Evolutionary conservation across 2,113 vertebrate species (phyloP), one percentile per base, ranked within the genome.

Genomic region (Apteryx mantelli): DNA sequence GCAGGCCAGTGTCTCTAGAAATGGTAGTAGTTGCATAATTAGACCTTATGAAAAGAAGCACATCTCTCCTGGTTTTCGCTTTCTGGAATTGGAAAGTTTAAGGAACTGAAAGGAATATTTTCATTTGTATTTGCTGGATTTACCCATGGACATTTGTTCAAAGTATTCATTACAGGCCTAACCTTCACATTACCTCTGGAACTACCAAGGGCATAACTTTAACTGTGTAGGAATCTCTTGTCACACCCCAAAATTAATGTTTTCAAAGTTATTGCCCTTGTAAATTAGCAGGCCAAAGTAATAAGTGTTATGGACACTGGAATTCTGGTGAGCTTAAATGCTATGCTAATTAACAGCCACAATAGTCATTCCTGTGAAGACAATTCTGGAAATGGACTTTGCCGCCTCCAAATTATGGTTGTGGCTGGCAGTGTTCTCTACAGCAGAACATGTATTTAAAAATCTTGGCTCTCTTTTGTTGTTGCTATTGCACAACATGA

Each of bases 1-100:
- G 60, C 36, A 74, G 89, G 38, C 75, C 82, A 91, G 21, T 91
- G 89, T 92, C 63, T 91, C 84, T 82, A 88, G 86, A 91, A 95
- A 89, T 48, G 95, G 73, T 89, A 80, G 38, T 61, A 63, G 84
- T 61, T 93, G 44, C 55, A 50, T 85, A 96, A 92, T 24, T 77
- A 46, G 71, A 42, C 85, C 30, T 94, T 92, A 88, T 60, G 40
- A 95, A 96, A 95, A 76, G 92, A 85, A 93, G 58, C 44, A 52
- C 44, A 7, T 94, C 82, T 28, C 32, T 95, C 40, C 80, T 81
- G 44, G 15, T 21, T 81, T 85, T 91, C 86, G 32, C 34, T 89
- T 94, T 48, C 19, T 89, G 80, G 25, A 92, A 80, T 1, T 79
- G 22, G 26, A 48, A 89, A 82, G 75, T 70, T 73, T 52, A 8